Evolutionary conservation across 2,888 invertebrate species (phyloP), one percentile per base, ranked within the genome.

Genomic region (Protula sp.): DNA sequence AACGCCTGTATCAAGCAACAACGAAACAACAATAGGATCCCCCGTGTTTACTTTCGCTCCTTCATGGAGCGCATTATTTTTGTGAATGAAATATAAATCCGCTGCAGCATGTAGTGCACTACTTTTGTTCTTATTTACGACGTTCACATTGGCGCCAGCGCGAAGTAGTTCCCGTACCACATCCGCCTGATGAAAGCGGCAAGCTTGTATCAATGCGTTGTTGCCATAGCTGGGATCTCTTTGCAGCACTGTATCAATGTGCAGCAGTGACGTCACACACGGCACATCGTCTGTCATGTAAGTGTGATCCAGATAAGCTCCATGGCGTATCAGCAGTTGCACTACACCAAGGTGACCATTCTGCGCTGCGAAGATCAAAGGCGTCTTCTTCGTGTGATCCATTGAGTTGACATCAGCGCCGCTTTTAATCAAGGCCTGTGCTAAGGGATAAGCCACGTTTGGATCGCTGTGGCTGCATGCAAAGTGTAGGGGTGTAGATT

Each of bases 101-200:
- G n/a, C n/a, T n/a, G 59, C 59, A 19, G 60, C 24, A 50, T 61
- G 61, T 2, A 61, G 54, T 2, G 61, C 54, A 14, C 54, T 61
- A 30, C 55, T 61, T 4, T 59, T 59, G 3, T 31, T 52, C 2
- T 14, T 30, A 45, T 61, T 61, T 3, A 2, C n/a, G 28, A 27
- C 14, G 26, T 50, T 48, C 26, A 54, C n/a, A 28, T 54, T 30
- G 24, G 54, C 31, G 3, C 50, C 51, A 31, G 14, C 22, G n/a
- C 45, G 28, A 19, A 61, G 29, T n/a, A 61, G 29, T 24, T 61
- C 61, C 24, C 38, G 24, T 2, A 55, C 55, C 2, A 61, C 30
- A 19, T 24, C 19, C 3, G 55, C 9, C n/a, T 61, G 59, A 47
- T 60, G 58, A n/a, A 54, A 55, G 3, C 61, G 22, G 38, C 54